Evolutionary conservation across 2,797 vertebrate species (phyloP).

Genomic region (Chelidonichthys spinosus): DNA sequence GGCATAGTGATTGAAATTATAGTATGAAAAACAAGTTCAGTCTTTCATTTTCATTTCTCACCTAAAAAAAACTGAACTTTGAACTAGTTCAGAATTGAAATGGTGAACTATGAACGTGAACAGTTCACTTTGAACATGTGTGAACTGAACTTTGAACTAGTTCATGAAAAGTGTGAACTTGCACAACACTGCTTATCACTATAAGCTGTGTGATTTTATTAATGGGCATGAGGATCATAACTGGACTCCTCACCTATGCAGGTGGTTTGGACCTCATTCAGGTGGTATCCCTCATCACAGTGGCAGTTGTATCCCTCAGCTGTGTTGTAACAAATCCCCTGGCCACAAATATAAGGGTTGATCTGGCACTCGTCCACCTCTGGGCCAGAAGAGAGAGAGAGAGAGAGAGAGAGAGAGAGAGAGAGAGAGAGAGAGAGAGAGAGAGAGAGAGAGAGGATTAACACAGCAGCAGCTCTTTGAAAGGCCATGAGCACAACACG

Average conservation of each 20-base stretch:
- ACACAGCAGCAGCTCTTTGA: slow-evolving; percentile 17
- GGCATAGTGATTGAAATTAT: no score
- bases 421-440: slow-evolving; percentile 13
- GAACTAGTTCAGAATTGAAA: no score
- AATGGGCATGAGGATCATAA: neutral
- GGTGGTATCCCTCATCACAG: slow-evolving; percentile 89
- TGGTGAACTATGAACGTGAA: no score
- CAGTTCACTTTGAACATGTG: no score
- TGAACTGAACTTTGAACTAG: no score
- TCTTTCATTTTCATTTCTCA: no score
- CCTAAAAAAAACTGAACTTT: no score
- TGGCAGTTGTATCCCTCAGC: slow-evolving; percentile 92
- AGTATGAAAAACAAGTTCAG: no score
- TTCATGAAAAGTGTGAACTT: no score
- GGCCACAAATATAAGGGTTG: slow-evolving; percentile 92
- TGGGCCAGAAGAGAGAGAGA: slow-evolving; percentile 69
- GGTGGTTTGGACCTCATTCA: slow-evolving; percentile 85
- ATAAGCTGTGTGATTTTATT: neutral
- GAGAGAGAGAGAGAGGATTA: slow-evolving; percentile 15
- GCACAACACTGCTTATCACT: neutral
- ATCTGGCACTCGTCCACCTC: slow-evolving; percentile 96
- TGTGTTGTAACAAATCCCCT: slow-evolving; percentile 93
- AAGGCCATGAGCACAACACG: neutral
- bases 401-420: slow-evolving; percentile 6
- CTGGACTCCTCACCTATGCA: slow-evolving; percentile 89